These are phyloP conservation scores for Ciconia maguari DNA, from an alignment of 2,113 vertebrate genomes.

Conservation along the genomic window DNA sequence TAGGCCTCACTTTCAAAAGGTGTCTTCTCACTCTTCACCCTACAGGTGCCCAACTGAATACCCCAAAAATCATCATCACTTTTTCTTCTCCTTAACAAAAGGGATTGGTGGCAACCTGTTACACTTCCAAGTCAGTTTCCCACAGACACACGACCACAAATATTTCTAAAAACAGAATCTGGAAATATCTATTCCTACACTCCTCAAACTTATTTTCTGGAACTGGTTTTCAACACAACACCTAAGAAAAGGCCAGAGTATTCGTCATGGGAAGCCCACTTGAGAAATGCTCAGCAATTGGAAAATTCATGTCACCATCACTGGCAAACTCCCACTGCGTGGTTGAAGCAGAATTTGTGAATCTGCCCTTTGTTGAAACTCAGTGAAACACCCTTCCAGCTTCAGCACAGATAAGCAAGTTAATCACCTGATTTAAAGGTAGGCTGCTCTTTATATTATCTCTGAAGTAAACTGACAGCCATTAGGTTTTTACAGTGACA, in stretches of 20 bases:
- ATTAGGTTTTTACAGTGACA: background rate
- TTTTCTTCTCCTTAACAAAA: background rate
- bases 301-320: background rate
- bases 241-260: background rate
- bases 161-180: background rate
- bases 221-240: background rate
- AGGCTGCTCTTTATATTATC: background rate
- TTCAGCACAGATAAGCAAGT: background rate
- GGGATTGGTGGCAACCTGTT: background rate
- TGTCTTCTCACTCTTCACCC: background rate
- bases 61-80: background rate
- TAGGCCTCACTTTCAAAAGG: background rate
- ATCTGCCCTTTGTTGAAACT: background rate
- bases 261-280: background rate
- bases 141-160: background rate
- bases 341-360: background rate
- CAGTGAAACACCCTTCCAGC: background rate
- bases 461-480: conserved; percentile 10
- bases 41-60: background rate
- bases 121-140: background rate
- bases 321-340: accelerated
- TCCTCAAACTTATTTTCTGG: background rate
- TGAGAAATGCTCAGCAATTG: background rate
- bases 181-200: background rate
- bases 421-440: conserved; percentile 38